A percentile compares a stretch with the other conserved stretches of the same genome.
phyloP scores from a whole-genome alignment of 2,888 invertebrate genomes.

The Choreutis nemorana region DNA sequence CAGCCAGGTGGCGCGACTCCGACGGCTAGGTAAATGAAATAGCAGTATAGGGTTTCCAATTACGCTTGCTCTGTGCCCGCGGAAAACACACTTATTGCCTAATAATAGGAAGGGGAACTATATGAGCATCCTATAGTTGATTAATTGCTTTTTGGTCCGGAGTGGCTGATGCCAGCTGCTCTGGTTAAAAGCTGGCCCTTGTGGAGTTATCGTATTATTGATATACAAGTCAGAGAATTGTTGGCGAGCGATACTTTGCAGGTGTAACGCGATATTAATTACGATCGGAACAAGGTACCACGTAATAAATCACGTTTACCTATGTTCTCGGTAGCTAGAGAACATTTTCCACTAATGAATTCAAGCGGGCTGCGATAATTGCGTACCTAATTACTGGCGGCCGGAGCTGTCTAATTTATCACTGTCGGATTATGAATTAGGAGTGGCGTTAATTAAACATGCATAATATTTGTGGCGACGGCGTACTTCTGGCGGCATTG shows the following conservation, averaged over 20 bases:
- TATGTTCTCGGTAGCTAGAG: slow-evolving; percentile 15
- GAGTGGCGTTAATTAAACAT: slow-evolving; percentile 59
- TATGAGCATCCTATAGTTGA: slow-evolving; percentile 41
- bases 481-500: slow-evolving; percentile 19
- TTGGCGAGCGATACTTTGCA: slow-evolving; percentile 20
- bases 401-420: slow-evolving; percentile 56
- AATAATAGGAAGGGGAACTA: slow-evolving; percentile 45
- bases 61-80: slow-evolving; percentile 38
- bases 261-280: slow-evolving; percentile 53
- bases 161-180: slow-evolving; percentile 13
- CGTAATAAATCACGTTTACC: slow-evolving; percentile 53
- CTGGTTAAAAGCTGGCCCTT: slow-evolving; percentile 31
- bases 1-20: slow-evolving; percentile 53
- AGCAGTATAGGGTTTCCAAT: slow-evolving; percentile 57
- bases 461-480: slow-evolving; percentile 52
- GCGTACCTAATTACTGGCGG: slow-evolving; percentile 59
- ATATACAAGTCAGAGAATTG: slow-evolving; percentile 19
- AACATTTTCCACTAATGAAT: slow-evolving; percentile 56
- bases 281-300: slow-evolving; percentile 39
- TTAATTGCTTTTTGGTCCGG: slow-evolving; percentile 35
- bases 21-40: slow-evolving; percentile 57
- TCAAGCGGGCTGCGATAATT: slow-evolving; percentile 61
- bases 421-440: slow-evolving; percentile 65
- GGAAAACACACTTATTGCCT: slow-evolving; percentile 50
- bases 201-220: slow-evolving; percentile 24